phyloP scores from a whole-genome alignment of 1,140 invertebrate genomes.

The Drosophila azteca region DNA sequence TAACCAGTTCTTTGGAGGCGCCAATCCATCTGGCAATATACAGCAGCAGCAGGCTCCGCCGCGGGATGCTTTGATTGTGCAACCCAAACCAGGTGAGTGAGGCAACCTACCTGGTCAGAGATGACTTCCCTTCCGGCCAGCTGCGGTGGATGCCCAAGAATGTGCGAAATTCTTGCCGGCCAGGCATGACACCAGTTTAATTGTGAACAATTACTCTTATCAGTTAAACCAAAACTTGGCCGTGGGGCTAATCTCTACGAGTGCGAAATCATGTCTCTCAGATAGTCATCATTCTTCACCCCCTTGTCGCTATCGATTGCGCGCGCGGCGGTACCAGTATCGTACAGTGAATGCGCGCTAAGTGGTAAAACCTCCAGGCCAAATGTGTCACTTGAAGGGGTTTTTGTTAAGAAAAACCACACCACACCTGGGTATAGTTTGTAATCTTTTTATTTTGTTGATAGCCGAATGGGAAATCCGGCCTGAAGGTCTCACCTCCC shows the following conservation, averaged over 20 bases:
- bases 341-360: slow-evolving; percentile 31
- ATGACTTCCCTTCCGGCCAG: no score
- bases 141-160: slow-evolving; percentile 4
- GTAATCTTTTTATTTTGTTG: no score
- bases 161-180: slow-evolving; percentile 10
- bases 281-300: slow-evolving; percentile 23
- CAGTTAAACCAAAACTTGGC: background rate
- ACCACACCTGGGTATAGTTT: no score
- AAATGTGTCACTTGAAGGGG: background rate
- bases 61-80: slow-evolving; percentile 71
- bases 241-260: slow-evolving; percentile 36
- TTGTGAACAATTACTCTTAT: slow-evolving; percentile 6
- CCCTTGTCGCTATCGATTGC: slow-evolving; percentile 27
- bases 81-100: slow-evolving; percentile 76
- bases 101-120: background rate
- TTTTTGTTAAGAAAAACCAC: no score
- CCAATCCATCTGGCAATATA: background rate
- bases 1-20: slow-evolving; percentile 69
- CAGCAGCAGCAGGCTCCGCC: slow-evolving; percentile 45
- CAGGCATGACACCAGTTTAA: slow-evolving; percentile 12
- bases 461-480: no score
- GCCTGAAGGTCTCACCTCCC: slow-evolving; percentile 20
- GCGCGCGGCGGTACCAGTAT: slow-evolving; percentile 1
- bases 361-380: background rate
- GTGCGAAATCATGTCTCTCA: slow-evolving; percentile 29